Conservation (phyloP, 2,113 vertebrate species). For the Halichoeres trimaculatus region DNA sequence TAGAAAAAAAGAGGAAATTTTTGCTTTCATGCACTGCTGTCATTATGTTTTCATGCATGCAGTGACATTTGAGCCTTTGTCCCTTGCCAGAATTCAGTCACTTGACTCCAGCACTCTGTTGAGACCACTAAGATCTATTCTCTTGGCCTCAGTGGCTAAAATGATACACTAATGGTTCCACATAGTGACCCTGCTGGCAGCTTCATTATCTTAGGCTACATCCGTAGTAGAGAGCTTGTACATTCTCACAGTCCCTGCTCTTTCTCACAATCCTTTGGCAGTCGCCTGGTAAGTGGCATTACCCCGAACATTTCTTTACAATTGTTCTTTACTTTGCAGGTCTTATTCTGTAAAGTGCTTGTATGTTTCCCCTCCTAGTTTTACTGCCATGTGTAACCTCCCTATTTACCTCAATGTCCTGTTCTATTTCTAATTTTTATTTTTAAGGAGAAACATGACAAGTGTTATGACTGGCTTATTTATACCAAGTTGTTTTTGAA, state of each 20-base stretch:
- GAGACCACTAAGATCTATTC: neutral
- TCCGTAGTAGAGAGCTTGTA: neutral
- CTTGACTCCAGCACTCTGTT: conserved; percentile 11
- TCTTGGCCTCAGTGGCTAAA: neutral
- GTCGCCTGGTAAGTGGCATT: neutral
- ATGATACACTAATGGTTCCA: conserved; percentile 4
- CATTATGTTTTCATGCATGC: neutral
- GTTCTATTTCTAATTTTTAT: neutral
- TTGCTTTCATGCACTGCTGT: neutral
- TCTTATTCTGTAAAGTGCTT: neutral
- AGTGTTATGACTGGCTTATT: neutral
- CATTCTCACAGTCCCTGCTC: neutral
- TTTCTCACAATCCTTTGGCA: conserved; percentile 1
- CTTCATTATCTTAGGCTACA: conserved; percentile 23
- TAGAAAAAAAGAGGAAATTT: neutral
- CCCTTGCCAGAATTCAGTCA: neutral
- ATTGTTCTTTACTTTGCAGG: neutral
- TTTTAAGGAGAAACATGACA: neutral
- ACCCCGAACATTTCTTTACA: neutral
- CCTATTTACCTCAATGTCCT: conserved; percentile 3
- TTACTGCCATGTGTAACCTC: neutral
- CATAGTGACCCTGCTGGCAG: conserved; percentile 11
- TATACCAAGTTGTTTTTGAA: neutral
- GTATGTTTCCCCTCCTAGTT: neutral
- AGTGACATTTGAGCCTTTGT: conserved; percentile 1